phyloP scores from a whole-genome alignment of 2,113 vertebrate genomes.

The Columba janthina region DNA sequence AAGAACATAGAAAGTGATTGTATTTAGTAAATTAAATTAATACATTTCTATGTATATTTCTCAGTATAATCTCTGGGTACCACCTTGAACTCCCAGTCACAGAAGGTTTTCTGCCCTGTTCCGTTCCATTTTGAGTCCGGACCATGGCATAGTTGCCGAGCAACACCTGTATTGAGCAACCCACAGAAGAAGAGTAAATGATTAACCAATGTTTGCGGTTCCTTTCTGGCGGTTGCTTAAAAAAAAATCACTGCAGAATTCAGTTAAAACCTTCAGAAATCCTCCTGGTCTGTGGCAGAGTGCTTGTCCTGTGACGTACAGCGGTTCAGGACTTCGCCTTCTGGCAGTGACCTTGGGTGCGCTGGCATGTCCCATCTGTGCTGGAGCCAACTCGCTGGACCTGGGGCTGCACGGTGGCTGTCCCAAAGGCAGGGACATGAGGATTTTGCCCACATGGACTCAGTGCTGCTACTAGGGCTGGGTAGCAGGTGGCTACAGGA shows the following conservation, averaged over 20 bases:
- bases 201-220: background rate
- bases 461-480: fast-evolving
- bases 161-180: background rate
- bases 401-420: background rate
- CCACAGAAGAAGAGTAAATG: background rate
- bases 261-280: background rate
- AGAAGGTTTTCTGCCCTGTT: background rate
- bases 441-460: fast-evolving
- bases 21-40: background rate
- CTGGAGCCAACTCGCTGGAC: background rate
- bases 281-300: background rate
- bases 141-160: background rate
- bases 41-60: background rate
- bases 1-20: background rate
- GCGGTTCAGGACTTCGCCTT: background rate
- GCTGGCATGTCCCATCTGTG: fast-evolving
- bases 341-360: background rate
- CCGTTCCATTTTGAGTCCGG: background rate
- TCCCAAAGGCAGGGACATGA: fast-evolving
- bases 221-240: background rate
- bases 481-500: background rate
- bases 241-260: background rate
- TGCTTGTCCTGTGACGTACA: background rate
- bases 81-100: background rate
- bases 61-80: background rate